A percentile compares a stretch with the other conserved stretches of the same genome.
Evolutionary conservation across 1,140 invertebrate species (phyloP).

Genomic region (Pseudomyrmex cubaensis): DNA sequence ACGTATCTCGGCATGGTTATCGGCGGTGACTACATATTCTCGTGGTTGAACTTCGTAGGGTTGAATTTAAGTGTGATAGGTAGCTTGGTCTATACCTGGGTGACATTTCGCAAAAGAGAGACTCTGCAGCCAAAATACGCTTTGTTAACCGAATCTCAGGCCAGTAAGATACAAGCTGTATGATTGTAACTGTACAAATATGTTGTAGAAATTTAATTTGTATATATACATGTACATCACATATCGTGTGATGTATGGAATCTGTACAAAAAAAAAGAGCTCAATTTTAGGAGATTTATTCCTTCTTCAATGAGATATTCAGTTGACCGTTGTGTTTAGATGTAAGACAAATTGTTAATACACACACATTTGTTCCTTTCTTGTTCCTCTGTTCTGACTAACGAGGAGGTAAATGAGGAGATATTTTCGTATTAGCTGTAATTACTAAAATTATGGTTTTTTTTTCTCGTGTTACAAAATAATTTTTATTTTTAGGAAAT

Average conservation of each 20-base stretch:
- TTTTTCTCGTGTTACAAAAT: conserved; percentile 33
- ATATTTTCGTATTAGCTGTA: background rate
- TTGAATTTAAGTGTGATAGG: conserved; percentile 96
- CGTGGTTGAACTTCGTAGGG: conserved; percentile 96
- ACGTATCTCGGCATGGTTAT: conserved; percentile 98
- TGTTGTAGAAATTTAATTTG: background rate
- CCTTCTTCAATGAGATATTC: too few species aligned
- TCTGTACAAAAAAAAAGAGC: background rate
- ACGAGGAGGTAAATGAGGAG: background rate
- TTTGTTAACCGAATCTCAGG: conserved; percentile 78
- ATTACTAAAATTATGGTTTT: background rate
- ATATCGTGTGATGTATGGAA: background rate
- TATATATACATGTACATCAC: background rate
- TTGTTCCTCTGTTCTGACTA: background rate
- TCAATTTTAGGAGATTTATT: background rate
- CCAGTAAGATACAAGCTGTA: conserved; percentile 84
- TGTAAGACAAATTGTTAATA: background rate
- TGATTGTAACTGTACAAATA: conserved; percentile 69
- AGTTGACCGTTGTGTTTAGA: conserved; percentile 15
- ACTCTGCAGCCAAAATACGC: conserved; percentile 83
- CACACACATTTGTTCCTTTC: background rate
- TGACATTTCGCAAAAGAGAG: conserved; percentile 89
- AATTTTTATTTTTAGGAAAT: conserved; percentile 21
- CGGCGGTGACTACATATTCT: conserved; percentile 98
- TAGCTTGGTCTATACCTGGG: conserved; percentile 92